Evolutionary conservation across 2,113 vertebrate species (phyloP), one percentile per base, ranked within the genome.

Genomic region (Ictalurus furcatus): DNA sequence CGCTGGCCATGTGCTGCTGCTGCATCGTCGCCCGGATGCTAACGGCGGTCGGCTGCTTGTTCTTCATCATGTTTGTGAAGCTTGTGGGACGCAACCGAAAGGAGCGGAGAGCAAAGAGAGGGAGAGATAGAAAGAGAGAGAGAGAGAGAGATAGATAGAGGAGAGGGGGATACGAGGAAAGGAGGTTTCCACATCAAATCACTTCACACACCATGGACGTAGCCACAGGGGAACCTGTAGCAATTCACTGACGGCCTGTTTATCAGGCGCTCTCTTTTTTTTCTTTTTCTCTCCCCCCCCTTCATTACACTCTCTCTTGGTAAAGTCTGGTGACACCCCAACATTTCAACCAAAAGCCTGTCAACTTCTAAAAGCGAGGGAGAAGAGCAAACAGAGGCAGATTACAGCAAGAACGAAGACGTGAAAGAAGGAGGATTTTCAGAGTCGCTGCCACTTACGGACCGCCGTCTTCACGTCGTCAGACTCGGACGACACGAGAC

Each of bases 21-120:
- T 99, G 98, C 98, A 99, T 97, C 95, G 97, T 98, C 95, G 98
- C 98, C 89, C 98, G 97, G 96, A 99, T 97, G 95, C 97, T 99
- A 96, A 98, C 98, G 82, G 97, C 97, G 93, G 97, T 95, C 94
- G 98, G 98, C 94, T 98, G 98, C 97, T 99, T 99, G 97, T 99
- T 99, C 98, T 99, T 99, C 98, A 99, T 97, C 98, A 99, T 99
- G 96, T 99, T 99, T 97, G 98, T 99, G 95, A 99, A 99, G 97
- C 98, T 99, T 99, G 95, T 97, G 96, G 96, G 83, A 97, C 97
- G 96, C 96, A 96, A 97, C 97, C 40, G 95, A 95, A 84, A 88
- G 94, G 94, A 96, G 91, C 79, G 76, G 48, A 56, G 65, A 67
- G 65, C 25, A 74, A 74, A 61, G 93, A 90, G 92, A 87, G 63